phyloP scores from a whole-genome alignment of 2,113 vertebrate species.

The Nymphicus hollandicus region DNA sequence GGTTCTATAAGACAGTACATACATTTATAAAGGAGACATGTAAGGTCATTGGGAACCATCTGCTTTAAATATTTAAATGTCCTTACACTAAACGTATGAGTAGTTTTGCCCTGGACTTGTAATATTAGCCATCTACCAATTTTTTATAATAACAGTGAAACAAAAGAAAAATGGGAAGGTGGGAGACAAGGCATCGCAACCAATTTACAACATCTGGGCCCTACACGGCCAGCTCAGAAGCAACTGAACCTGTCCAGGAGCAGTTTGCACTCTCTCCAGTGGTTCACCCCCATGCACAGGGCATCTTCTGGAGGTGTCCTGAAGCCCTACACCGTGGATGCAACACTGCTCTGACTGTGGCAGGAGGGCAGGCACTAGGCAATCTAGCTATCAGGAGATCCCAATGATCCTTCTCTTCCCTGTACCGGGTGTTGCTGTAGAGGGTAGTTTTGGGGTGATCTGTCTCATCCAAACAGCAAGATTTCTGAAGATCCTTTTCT shows the following conservation, averaged over 20 bases:
- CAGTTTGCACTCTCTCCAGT: not conserved
- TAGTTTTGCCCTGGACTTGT: constrained; percentile 66
- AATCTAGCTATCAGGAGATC: not conserved
- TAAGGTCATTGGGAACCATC: constrained; percentile 71
- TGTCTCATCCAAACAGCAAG: not conserved
- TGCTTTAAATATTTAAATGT: constrained; percentile 71
- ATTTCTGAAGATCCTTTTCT: not conserved
- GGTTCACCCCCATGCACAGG: not conserved
- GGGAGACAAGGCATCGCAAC: constrained; percentile 40
- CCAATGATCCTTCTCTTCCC: not conserved
- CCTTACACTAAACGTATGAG: constrained; percentile 56
- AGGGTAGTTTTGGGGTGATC: not conserved
- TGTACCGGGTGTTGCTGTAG: not conserved
- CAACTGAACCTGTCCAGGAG: not conserved
- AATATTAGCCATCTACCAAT: constrained; percentile 46
- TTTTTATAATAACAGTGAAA: constrained; percentile 61
- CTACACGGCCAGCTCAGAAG: not conserved
- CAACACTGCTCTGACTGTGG: not conserved
- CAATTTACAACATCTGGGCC: constrained; percentile 66
- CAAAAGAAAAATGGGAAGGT: constrained; percentile 59
- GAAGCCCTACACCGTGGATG: not conserved
- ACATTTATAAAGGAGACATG: constrained; percentile 73
- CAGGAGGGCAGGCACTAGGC: not conserved
- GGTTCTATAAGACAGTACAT: constrained; percentile 63
- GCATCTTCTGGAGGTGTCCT: not conserved